These are phyloP conservation scores for Crocallis elinguaria DNA, from an alignment of 2,888 invertebrate species.

Conservation along the genomic window DNA sequence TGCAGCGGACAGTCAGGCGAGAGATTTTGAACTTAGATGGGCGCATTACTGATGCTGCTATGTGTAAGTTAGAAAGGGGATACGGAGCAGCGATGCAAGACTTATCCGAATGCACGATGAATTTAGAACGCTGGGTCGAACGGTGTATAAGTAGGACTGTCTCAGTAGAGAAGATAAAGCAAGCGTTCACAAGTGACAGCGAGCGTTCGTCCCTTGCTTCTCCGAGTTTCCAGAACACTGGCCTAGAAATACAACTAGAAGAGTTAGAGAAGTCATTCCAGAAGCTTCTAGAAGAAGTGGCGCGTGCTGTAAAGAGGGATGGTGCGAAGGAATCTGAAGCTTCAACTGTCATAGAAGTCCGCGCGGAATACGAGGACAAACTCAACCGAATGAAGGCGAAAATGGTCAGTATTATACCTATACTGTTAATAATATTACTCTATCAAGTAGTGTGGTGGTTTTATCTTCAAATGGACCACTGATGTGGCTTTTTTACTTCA, in stretches of 20 bases:
- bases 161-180: slow-evolving; percentile 71
- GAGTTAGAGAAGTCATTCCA: slow-evolving; percentile 74
- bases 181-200: slow-evolving; percentile 64
- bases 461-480: slow-evolving; percentile 71
- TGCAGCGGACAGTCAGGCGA: slow-evolving; percentile 72
- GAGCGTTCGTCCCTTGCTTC: slow-evolving; percentile 57
- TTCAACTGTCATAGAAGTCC: slow-evolving; percentile 80
- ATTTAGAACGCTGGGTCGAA: slow-evolving; percentile 74
- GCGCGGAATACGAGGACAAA: slow-evolving; percentile 89
- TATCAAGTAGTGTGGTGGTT: slow-evolving; percentile 82
- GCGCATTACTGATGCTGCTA: slow-evolving; percentile 53
- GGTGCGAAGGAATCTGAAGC: slow-evolving; percentile 58
- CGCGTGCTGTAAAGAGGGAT: slow-evolving; percentile 58
- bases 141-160: slow-evolving; percentile 61
- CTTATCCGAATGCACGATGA: slow-evolving; percentile 67
- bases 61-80: slow-evolving; percentile 69
- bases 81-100: slow-evolving; percentile 75
- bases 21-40: slow-evolving; percentile 70
- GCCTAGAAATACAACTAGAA: slow-evolving; percentile 69
- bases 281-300: slow-evolving; percentile 66
- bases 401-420: slow-evolving; percentile 88
- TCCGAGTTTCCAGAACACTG: slow-evolving; percentile 63
- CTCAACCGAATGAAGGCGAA: slow-evolving; percentile 91
- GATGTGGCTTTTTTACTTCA: slow-evolving; percentile 43
- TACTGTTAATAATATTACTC: slow-evolving; percentile 75